Percentiles rank a stretch among this genome's conserved stretches.
These are phyloP conservation scores for Coronaproctus castanopsis DNA, from an alignment of 2,888 invertebrate species.

Conservation along the genomic window DNA sequence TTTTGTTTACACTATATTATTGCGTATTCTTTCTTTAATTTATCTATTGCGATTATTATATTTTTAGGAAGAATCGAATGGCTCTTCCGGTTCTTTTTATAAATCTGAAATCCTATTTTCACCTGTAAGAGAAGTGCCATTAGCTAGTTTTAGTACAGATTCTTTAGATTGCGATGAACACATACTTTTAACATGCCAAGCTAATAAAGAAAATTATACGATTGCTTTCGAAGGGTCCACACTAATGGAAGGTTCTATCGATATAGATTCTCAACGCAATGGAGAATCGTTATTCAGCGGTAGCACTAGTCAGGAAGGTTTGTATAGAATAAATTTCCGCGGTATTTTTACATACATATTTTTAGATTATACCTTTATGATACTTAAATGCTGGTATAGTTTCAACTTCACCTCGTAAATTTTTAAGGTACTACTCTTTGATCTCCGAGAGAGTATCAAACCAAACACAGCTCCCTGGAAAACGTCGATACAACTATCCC, in stretches of 20 bases:
- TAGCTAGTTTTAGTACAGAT: conserved; percentile 62
- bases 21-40: no score
- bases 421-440: no score
- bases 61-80: conserved; percentile 31
- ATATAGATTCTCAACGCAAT: conserved; percentile 3
- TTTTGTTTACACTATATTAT: no score
- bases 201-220: conserved; percentile 78
- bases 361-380: no score
- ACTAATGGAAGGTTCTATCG: conserved; percentile 50
- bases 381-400: no score
- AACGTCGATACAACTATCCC: no score
- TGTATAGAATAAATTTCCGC: no score
- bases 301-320: not conserved
- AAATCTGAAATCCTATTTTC: conserved; percentile 80
- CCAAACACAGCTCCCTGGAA: no score
- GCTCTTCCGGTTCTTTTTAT: conserved; percentile 44
- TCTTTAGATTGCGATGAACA: conserved; percentile 71
- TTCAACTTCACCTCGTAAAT: no score
- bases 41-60: no score
- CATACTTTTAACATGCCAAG: conserved; percentile 72
- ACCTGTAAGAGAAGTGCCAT: conserved; percentile 60
- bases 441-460: no score
- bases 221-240: conserved; percentile 81
- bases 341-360: no score
- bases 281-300: not conserved